These are phyloP conservation scores for Sarcophaga caerulescens DNA, from an alignment of 2,888 invertebrate genomes.

Conservation along the genomic window DNA sequence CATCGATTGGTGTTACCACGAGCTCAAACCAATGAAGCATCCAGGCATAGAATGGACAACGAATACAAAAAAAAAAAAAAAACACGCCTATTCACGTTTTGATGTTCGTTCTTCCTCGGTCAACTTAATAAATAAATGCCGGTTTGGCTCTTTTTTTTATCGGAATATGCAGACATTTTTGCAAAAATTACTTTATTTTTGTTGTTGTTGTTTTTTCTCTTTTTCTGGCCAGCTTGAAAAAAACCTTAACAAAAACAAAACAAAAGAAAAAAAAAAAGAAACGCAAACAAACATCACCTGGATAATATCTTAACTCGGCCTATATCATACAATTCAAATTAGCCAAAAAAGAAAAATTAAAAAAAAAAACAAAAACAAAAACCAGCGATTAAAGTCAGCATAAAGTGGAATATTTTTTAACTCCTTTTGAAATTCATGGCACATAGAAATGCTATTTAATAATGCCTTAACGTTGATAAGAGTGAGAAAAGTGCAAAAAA, in stretches of 20 bases:
- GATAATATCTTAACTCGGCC: conserved; percentile 62
- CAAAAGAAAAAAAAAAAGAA: conserved; percentile 7
- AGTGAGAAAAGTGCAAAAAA: too few species aligned
- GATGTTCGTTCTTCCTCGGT: conserved; percentile 8
- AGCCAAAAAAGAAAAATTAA: neutral
- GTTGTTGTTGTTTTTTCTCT: neutral
- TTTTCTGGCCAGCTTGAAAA: conserved; percentile 11
- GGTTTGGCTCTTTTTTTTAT: conserved; percentile 47
- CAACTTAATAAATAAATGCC: conserved; percentile 13
- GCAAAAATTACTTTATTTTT: conserved; percentile 64
- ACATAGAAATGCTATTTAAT: too few species aligned
- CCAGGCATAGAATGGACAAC: conserved; percentile 20
- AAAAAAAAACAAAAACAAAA: neutral
- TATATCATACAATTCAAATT: conserved; percentile 14
- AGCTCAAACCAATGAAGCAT: conserved; percentile 29
- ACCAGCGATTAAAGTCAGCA: neutral
- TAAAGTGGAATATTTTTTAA: neutral
- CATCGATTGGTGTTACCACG: conserved; percentile 51
- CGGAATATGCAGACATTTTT: conserved; percentile 51
- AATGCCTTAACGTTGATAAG: too few species aligned
- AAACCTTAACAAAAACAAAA: conserved; percentile 32
- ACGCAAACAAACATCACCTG: conserved; percentile 56
- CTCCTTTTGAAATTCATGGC: too few species aligned
- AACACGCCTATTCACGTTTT: conserved; percentile 67
- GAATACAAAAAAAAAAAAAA: conserved; percentile 12